Conservation (phyloP, 2,113 vertebrate species). For the Macrotis lagotis region DNA sequence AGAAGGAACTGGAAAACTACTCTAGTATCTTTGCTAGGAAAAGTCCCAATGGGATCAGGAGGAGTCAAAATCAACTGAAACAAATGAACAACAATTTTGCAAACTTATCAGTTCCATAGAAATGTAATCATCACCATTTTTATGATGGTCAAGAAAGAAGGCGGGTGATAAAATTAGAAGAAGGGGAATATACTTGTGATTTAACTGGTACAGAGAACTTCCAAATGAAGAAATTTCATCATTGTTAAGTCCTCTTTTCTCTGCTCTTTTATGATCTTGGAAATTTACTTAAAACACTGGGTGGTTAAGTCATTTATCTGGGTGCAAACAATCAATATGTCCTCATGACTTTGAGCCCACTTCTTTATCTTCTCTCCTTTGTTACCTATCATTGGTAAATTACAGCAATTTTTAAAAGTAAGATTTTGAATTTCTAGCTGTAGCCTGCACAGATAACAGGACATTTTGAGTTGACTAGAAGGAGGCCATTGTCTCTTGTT, state of each 20-base stretch:
- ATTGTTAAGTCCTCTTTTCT: not conserved
- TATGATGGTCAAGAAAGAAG: not conserved
- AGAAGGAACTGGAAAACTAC: not conserved
- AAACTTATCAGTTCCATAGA: not conserved
- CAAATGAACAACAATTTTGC: not conserved
- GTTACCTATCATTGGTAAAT: not conserved
- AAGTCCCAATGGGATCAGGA: not conserved
- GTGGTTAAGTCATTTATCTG: not conserved
- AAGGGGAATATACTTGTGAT: not conserved
- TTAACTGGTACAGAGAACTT: not conserved
- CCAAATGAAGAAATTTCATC: not conserved
- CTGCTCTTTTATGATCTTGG: not conserved
- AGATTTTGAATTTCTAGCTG: not conserved
- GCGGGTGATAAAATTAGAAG: not conserved
- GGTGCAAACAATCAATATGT: not conserved
- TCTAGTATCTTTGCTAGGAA: not conserved
- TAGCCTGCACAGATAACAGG: not conserved
- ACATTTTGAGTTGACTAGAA: not conserved
- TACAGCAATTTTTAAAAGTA: not conserved
- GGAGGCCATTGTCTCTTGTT: not conserved
- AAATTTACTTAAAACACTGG: not conserved
- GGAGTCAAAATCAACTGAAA: not conserved
- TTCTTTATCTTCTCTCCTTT: not conserved
- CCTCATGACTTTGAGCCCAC: not conserved
- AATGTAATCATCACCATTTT: not conserved